Evolutionary conservation across 2,888 invertebrate genomes (phyloP).

Genomic region (Psylliodes chrysocephalus): DNA sequence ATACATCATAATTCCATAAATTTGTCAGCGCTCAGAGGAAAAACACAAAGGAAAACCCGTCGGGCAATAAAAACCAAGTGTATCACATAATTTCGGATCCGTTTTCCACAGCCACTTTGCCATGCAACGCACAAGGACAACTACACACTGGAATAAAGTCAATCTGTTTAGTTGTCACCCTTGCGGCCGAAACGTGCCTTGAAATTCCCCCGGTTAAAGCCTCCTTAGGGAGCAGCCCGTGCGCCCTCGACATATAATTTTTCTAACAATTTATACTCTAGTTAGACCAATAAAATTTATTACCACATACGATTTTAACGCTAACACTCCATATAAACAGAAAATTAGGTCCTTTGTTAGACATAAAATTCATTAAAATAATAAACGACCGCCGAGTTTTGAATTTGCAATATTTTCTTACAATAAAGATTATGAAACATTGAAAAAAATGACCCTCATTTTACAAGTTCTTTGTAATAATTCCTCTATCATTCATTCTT

Average conservation of each 20-base stretch:
- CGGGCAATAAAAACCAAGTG: constrained; percentile 37
- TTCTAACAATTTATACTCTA: constrained; percentile 18
- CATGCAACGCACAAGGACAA: constrained; percentile 36
- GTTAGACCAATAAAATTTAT: constrained; percentile 26
- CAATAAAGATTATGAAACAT: no score
- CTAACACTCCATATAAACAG: no score
- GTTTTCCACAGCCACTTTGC: constrained; percentile 25
- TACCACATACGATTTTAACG: no score
- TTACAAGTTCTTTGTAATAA: no score
- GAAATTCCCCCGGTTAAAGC: constrained; percentile 48
- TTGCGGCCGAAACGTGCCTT: constrained; percentile 50
- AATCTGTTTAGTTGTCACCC: constrained; percentile 57
- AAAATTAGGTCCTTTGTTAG: background rate
- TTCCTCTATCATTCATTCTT: no score
- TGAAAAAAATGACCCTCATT: no score
- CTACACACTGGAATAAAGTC: constrained; percentile 51
- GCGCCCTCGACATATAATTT: constrained; percentile 9
- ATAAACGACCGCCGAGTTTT: no score
- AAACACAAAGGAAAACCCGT: constrained; percentile 6
- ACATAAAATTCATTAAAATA: no score
- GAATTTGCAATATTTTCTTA: no score
- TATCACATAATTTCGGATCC: constrained; percentile 40
- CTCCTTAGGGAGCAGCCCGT: constrained; percentile 40
- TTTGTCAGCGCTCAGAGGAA: constrained; percentile 11
- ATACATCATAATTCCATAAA: constrained; percentile 19